A percentile compares a stretch with the other conserved stretches of the same genome.
These are phyloP conservation scores for Sylvietta virens DNA, from an alignment of 2,113 vertebrate genomes.

Conservation along the genomic window DNA sequence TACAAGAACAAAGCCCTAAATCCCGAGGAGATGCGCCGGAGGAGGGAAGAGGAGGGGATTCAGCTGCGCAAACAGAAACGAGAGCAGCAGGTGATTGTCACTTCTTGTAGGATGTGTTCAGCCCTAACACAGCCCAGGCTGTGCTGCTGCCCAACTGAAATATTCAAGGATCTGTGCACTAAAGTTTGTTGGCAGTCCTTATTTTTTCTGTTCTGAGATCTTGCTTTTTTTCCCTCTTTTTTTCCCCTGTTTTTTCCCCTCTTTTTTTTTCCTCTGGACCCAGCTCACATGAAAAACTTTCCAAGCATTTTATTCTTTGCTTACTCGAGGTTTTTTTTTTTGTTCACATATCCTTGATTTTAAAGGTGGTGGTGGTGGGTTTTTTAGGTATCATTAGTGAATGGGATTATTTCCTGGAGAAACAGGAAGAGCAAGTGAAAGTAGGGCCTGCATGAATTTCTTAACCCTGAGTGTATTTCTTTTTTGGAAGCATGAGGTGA, in stretches of 20 bases:
- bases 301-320: neutral
- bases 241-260: no score
- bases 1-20: slow-evolving; percentile 99
- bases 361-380: neutral
- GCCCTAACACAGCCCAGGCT: neutral
- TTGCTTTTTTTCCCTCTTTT: neutral
- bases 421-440: neutral
- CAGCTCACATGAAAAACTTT: neutral
- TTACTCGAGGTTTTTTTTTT: neutral
- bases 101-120: neutral
- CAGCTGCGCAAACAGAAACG: slow-evolving; percentile 98
- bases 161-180: neutral
- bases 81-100: slow-evolving; percentile 86
- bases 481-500: neutral
- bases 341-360: neutral
- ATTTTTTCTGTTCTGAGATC: neutral
- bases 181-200: neutral
- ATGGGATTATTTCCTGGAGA: neutral
- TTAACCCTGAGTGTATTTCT: neutral
- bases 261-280: neutral
- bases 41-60: slow-evolving; percentile 94
- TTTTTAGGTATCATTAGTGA: neutral
- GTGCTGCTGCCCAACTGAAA: neutral
- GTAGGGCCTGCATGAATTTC: neutral
- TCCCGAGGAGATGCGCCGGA: slow-evolving; percentile 93